These are phyloP conservation scores for Ambastaia sidthimunki DNA, from an alignment of 2,797 vertebrate species.

Conservation along the genomic window DNA sequence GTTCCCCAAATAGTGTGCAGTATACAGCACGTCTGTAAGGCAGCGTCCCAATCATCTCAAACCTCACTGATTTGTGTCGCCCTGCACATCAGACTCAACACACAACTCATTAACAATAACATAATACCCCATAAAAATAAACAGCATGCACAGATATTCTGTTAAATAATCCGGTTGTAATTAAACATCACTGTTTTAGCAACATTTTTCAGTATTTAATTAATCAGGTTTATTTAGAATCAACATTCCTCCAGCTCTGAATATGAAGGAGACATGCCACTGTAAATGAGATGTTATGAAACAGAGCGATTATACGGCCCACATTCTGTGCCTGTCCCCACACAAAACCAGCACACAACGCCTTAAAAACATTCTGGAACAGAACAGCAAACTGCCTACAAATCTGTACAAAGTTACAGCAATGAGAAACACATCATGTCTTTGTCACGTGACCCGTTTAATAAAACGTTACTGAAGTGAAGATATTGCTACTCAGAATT, in stretches of 20 bases:
- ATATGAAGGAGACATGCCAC: neutral
- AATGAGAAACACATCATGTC: too few relatives aligned
- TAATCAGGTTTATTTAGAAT: too few relatives aligned
- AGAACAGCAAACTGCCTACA: neutral
- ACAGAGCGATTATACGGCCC: neutral
- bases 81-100: too few relatives aligned
- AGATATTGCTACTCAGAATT: slow-evolving; percentile 17
- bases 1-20: neutral
- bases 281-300: neutral
- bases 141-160: too few relatives aligned
- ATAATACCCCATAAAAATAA: neutral
- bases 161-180: too few relatives aligned
- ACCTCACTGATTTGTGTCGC: neutral
- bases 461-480: slow-evolving; percentile 23
- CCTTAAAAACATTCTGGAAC: neutral
- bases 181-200: too few relatives aligned
- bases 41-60: neutral
- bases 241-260: too few relatives aligned
- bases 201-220: too few relatives aligned
- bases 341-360: neutral
- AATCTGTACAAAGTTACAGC: neutral
- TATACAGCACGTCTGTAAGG: neutral
- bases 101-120: neutral
- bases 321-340: neutral
- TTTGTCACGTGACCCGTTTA: neutral